Evolutionary conservation across 2,797 vertebrate species (phyloP).

Genomic region (Myotis vivesi): DNA sequence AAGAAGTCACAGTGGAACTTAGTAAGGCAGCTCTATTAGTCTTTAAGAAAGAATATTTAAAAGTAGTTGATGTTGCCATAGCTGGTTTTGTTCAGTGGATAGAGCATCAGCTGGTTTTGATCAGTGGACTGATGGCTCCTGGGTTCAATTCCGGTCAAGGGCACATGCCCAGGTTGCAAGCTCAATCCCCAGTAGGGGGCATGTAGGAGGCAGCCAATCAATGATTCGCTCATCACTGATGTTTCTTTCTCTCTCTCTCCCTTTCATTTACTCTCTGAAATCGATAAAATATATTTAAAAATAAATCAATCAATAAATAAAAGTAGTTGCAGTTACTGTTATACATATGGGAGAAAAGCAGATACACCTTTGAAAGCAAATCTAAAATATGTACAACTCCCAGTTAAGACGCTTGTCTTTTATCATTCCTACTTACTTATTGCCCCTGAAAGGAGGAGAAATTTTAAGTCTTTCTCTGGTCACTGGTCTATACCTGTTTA

Average conservation of each 20-base stretch:
- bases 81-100: no score
- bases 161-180: no score
- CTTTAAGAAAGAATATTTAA: not conserved
- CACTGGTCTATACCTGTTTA: not conserved
- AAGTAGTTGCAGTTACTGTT: not conserved
- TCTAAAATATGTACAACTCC: not conserved
- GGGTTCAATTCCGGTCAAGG: no score
- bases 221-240: no score
- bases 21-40: not conserved
- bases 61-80: not conserved
- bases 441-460: not conserved
- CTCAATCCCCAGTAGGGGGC: no score
- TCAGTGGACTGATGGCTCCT: no score
- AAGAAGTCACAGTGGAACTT: not conserved
- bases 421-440: not conserved
- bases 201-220: no score
- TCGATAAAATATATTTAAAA: no score
- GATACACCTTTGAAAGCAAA: not conserved
- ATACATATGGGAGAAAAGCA: not conserved
- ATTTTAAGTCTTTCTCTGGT: not conserved
- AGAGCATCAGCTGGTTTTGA: no score
- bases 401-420: not conserved
- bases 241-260: no score
- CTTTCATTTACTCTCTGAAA: no score
- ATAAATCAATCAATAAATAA: no score